Conservation (phyloP, 2,888 invertebrate genomes). For the Cistogaster globosa region DNA sequence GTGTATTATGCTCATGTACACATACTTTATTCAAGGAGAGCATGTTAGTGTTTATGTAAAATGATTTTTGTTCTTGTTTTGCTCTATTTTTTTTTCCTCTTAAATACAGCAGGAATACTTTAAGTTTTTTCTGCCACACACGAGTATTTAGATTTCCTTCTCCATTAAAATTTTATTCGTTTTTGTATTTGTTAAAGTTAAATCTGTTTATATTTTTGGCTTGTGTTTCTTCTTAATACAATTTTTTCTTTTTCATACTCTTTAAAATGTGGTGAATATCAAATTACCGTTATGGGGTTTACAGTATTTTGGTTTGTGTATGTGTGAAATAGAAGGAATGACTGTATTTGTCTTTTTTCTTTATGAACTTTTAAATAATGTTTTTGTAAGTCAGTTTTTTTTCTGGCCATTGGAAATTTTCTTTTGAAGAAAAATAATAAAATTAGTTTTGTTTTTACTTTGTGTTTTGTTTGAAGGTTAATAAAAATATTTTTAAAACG, state of each 20-base stretch:
- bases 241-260: constrained; percentile 26
- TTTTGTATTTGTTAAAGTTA: constrained; percentile 41
- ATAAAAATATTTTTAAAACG: too few relatives aligned
- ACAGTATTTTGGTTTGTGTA: background rate
- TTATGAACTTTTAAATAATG: background rate
- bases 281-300: constrained; percentile 60
- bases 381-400: background rate
- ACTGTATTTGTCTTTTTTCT: background rate
- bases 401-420: background rate
- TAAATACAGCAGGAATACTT: constrained; percentile 35
- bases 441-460: too few relatives aligned
- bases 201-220: constrained; percentile 50
- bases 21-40: background rate
- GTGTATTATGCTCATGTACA: background rate
- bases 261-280: constrained; percentile 70
- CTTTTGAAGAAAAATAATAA: background rate
- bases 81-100: constrained; percentile 48
- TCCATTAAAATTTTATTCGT: constrained; percentile 26
- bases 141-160: constrained; percentile 13
- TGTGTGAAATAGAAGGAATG: background rate
- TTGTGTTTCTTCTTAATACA: constrained; percentile 6
- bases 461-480: too few relatives aligned
- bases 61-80: constrained; percentile 36
- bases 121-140: constrained; percentile 50
- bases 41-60: constrained; percentile 8